Evolutionary conservation across 2,888 invertebrate genomes (phyloP), one percentile per base, ranked within the genome.

Genomic region (Microplitis manilae): DNA sequence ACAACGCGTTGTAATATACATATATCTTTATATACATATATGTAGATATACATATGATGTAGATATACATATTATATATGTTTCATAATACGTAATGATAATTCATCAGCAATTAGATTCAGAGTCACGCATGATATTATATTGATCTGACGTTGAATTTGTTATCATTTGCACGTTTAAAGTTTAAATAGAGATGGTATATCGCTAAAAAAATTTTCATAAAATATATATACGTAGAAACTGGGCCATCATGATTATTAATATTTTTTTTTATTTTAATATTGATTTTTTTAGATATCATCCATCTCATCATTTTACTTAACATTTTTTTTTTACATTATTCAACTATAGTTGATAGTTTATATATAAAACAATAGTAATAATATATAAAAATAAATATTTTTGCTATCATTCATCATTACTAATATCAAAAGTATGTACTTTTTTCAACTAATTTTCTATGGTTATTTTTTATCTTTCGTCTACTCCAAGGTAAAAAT

Each of bases 191-290:
- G n/a, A 68, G n/a, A 15, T 39, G 30, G 39, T 68, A 68, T 68
- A 30, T 68, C 39, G 30, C 39, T 4, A 39, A 68, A 68, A 68
- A 68, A 9, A 13, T 39, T 9, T 9, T 38, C n/a, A 39, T 39
- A 6, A 38, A 39, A 9, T 9, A n/a, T 4, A 39, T 30, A 68
- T 61, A 61, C 50, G 50, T 1, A 39, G 41, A 59, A 75, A 70
- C 70, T 69, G 70, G 75, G 75, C 30, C 75, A 75, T 75, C 75
- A 15, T 70, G 75, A 75, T 75, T 50, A 50, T 50, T 50, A 8
- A 50, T 9, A 50, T 50, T 9, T 50, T 50, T 41, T 50, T 13
- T 13, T 9, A 41, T 50, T 30, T 64, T 41, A 6, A 20, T 61
- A 70, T 75, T 61, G 50, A 70, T 62, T 61, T 71, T 75, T 69